Percentiles rank a stretch among this genome's conserved stretches.
Conservation (phyloP, 2,797 vertebrate species). For the Anabas testudineus region DNA sequence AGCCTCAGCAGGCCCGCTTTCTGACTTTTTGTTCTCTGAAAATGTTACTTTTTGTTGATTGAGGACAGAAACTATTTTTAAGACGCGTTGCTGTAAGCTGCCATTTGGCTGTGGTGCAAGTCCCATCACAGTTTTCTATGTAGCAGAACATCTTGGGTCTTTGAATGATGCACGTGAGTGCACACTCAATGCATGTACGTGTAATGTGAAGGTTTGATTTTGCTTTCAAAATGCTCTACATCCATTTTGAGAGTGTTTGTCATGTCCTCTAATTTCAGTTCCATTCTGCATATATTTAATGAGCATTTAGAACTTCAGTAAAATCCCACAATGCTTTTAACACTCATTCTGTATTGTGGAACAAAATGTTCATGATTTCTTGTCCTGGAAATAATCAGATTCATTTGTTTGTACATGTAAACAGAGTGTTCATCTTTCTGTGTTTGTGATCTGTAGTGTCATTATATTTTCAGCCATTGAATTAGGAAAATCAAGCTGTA, state of each 20-base stretch:
- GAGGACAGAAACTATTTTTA: constrained; percentile 38
- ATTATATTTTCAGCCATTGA: constrained; percentile 16
- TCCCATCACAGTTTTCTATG: constrained; percentile 29
- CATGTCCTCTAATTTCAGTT: constrained; percentile 25
- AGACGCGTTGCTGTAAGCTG: constrained; percentile 45
- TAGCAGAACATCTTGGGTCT: constrained; percentile 26
- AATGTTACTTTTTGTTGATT: constrained; percentile 45
- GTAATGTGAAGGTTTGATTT: constrained; percentile 24
- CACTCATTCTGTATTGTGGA: constrained; percentile 12
- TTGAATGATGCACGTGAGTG: constrained; percentile 2
- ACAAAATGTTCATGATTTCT: constrained; percentile 16
- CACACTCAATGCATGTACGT: constrained; percentile 4
- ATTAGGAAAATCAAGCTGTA: constrained; percentile 23
- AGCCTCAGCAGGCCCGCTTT: constrained; percentile 37
- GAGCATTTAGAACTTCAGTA: not conserved
- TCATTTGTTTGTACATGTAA: constrained; percentile 20
- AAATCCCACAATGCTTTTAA: constrained; percentile 19
- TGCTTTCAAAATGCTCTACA: constrained; percentile 19
- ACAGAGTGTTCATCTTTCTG: constrained; percentile 2
- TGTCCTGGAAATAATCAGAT: constrained; percentile 24
- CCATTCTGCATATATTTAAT: not conserved
- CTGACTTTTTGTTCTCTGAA: constrained; percentile 40
- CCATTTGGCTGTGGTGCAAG: constrained; percentile 36
- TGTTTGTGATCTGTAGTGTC: constrained; percentile 34
- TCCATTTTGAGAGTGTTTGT: not conserved